phyloP scores from a whole-genome alignment of 2,113 vertebrate species.

The Lipophrys pholis region DNA sequence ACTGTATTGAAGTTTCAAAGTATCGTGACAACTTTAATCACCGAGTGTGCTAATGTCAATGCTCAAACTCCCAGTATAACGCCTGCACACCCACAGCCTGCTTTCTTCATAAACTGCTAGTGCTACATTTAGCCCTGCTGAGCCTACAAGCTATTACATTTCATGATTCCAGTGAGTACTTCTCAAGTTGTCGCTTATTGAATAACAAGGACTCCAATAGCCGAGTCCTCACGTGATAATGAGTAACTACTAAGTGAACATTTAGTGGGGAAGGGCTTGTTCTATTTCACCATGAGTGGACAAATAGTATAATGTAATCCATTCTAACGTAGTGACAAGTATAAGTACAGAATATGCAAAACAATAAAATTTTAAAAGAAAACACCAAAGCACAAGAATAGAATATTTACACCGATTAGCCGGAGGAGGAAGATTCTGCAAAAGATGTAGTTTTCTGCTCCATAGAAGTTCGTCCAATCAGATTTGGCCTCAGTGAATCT shows the following conservation, averaged over 20 bases:
- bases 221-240: too few species aligned
- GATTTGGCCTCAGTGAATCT: not conserved
- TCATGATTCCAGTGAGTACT: not conserved
- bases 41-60: constrained; percentile 35
- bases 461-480: not conserved
- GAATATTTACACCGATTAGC: not conserved
- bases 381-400: constrained; percentile 6
- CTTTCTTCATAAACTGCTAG: constrained; percentile 37
- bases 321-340: too few species aligned
- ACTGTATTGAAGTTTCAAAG: too few species aligned
- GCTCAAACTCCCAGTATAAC: constrained; percentile 35
- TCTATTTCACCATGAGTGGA: too few species aligned
- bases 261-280: too few species aligned
- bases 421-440: not conserved
- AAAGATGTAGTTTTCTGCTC: not conserved
- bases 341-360: not conserved
- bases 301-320: too few species aligned
- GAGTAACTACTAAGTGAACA: too few species aligned
- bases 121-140: constrained; percentile 7
- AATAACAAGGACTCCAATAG: too few species aligned
- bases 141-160: constrained; percentile 14
- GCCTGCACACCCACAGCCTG: constrained; percentile 53
- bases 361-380: not conserved
- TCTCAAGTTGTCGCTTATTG: too few species aligned
- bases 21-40: not conserved